These are phyloP conservation scores for Forbesichthys papilliferus DNA, from an alignment of 2,113 vertebrate species.

Conservation along the genomic window DNA sequence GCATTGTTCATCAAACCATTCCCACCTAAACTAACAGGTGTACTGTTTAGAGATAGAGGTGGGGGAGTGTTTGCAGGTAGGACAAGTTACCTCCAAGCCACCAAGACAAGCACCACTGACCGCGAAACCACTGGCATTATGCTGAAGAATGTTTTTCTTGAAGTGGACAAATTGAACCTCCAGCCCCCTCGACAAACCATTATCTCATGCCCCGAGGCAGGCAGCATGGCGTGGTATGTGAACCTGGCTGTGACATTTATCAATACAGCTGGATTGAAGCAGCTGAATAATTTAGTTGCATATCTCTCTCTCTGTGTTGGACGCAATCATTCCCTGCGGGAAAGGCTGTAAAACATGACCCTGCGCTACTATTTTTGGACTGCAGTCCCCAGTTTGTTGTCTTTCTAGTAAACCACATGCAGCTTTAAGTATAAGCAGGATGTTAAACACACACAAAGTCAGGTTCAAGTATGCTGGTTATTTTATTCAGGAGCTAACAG, in stretches of 20 bases:
- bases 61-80: no score
- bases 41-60: not conserved
- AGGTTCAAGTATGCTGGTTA: slow-evolving; percentile 19
- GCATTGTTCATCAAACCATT: no score
- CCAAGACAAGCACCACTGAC: no score
- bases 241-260: slow-evolving; percentile 20
- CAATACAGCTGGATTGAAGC: slow-evolving; percentile 12
- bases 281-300: slow-evolving; percentile 48
- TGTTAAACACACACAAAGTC: slow-evolving; percentile 21
- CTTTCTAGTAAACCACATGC: slow-evolving; percentile 54
- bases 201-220: slow-evolving; percentile 16
- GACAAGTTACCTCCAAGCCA: no score
- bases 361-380: slow-evolving; percentile 66
- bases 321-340: slow-evolving; percentile 38
- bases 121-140: no score
- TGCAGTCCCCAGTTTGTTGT: slow-evolving; percentile 29
- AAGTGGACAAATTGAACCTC: not conserved
- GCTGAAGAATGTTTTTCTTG: not conserved
- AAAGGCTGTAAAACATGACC: slow-evolving; percentile 48
- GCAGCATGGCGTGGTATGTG: not conserved
- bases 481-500: slow-evolving; percentile 6
- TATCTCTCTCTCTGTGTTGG: slow-evolving; percentile 55
- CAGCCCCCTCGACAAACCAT: no score
- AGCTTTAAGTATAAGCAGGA: slow-evolving; percentile 26
- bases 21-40: not conserved